Evolutionary conservation across 1,140 invertebrate species (phyloP), one percentile per base, ranked within the genome.

Genomic region (Drosophila cardini): DNA sequence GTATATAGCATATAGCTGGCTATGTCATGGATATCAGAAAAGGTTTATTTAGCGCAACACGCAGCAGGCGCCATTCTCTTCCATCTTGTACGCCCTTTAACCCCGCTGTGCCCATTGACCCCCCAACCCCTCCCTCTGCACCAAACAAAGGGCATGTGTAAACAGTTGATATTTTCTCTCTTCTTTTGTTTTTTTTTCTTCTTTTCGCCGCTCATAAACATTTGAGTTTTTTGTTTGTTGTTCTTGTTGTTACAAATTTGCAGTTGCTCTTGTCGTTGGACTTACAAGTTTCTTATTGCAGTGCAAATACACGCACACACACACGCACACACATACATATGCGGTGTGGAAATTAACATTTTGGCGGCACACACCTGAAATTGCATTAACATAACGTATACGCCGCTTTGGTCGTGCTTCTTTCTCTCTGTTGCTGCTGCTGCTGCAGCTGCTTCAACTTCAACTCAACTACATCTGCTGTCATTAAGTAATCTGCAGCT

Each of bases 281-380:
- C 78, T 81, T 85, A 85, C 82, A 87, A 81, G 78, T 86, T 86
- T 85, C 82, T 85, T 85, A 81, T 85, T 85, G 82, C 82, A 86
- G 38, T 80, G 78, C 77, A 76, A 16, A 67, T 30, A 50, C 30
- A 50, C 5, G 5, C 2, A 65, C n/a, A 18, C n/a, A 38, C 18
- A 62, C 9, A 63, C 42, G 3, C 15, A 38, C 45, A 45, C 21
- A 52, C 40, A 71, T 18, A 16, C n/a, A 26, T 26, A 26, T 26
- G 21, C 5, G n/a, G 15, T 16, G 11, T 6, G 40, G 40, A 69
- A 70, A 74, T 74, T 74, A 74, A 74, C 64, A 74, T 70, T 72
- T 58, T 69, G 11, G 34, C 15, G 38, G 34, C 43, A 46, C 43
- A 58, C 43, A 61, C 45, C 67, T 64, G 38, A 82, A 87, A 87